Evolutionary conservation across 2,113 vertebrate genomes (phyloP), one percentile per base, ranked within the genome.

Genomic region (Datnioides undecimradiatus): DNA sequence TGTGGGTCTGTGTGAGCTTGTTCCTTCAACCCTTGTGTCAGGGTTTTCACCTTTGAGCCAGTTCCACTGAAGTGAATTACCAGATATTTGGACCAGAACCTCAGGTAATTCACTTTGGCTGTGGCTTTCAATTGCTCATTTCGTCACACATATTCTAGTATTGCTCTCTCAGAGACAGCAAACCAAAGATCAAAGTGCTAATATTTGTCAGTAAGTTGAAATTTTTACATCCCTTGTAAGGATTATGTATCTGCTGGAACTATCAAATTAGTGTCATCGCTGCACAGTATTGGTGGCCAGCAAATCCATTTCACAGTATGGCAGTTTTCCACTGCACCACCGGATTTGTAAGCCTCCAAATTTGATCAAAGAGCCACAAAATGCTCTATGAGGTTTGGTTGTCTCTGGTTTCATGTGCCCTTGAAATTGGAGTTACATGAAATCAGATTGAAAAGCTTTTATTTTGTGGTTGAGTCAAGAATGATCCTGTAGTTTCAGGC

Each of bases 281-380:
- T 49, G 9, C 58, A 34, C 16, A 23, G n/a, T n/a, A 21, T 21
- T 43, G 64, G 21, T 36, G 55, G 17, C 11, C 31, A 23, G 45
- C 6, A 48, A 60, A 33, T 64, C 11, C 31, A 17, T 12, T 36
- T 59, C 29, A 23, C 13, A 38, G 27, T 16, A 19, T 55, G 6
- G 14, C 48, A 46, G 29, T 63, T 76, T 29, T 41, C 17, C 67
- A 12, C 9, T 0, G 9, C 25, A 7, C n/a, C 23, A 7, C 6
- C 0, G 2, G 25, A 23, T 33, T 60, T 71, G 33, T 31, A 51
- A 62, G 43, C 59, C 14, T 70, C 43, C 29, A 58, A 34, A 71
- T 62, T 16, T 68, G 65, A 87, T 78, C 60, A 85, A 64, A 82
- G 62, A 68, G 33, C 8, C 62, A 59, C 31, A 72, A 55, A 79